phyloP scores from a whole-genome alignment of 2,888 invertebrate species.

The Xylota segnis region DNA sequence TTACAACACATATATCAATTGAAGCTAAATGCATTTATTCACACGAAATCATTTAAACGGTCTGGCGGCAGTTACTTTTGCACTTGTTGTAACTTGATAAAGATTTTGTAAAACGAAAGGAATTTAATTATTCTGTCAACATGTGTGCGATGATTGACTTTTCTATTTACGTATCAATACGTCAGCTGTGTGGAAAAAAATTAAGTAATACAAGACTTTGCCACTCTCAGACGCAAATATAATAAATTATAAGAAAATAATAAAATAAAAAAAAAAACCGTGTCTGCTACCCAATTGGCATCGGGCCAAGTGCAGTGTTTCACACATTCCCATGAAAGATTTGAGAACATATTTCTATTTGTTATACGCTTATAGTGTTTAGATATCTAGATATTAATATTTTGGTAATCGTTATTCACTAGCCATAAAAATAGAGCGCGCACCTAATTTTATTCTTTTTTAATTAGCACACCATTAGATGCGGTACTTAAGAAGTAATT shows the following conservation, averaged over 20 bases:
- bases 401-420: background rate
- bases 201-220: conserved; percentile 35
- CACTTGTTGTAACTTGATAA: conserved; percentile 24
- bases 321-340: conserved; percentile 36
- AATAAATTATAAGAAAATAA: conserved; percentile 34
- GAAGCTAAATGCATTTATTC: conserved; percentile 7
- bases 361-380: background rate
- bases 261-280: conserved; percentile 16
- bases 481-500: conserved; percentile 13
- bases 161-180: conserved; percentile 35
- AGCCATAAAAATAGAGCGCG: background rate
- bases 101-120: conserved; percentile 13
- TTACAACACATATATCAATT: conserved; percentile 23
- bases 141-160: conserved; percentile 8
- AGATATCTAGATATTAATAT: background rate
- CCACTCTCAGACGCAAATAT: conserved; percentile 34
- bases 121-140: background rate
- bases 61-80: conserved; percentile 7
- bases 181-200: conserved; percentile 4
- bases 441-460: background rate
- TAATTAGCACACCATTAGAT: conserved; percentile 12
- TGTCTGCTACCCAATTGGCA: conserved; percentile 44
- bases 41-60: conserved; percentile 33
- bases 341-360: conserved; percentile 24
- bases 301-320: conserved; percentile 26